Percentiles rank a stretch among this genome's conserved stretches.
These are phyloP conservation scores for Cantharis rustica DNA, from an alignment of 2,888 invertebrate genomes.

Conservation along the genomic window DNA sequence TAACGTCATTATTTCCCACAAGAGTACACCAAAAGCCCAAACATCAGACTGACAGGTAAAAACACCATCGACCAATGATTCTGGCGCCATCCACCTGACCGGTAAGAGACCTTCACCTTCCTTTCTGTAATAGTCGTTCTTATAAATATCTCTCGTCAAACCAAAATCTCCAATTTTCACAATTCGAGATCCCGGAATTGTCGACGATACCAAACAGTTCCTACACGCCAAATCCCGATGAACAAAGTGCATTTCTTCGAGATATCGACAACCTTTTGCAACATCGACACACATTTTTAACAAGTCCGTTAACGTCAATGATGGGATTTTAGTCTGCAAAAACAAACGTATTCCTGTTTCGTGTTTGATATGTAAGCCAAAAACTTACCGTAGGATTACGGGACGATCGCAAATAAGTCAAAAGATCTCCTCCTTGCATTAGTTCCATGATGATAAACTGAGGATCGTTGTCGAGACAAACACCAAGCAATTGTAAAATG, in stretches of 20 bases:
- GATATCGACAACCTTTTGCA: slow-evolving; percentile 90
- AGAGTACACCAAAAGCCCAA: slow-evolving; percentile 91
- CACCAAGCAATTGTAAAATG: slow-evolving; percentile 89
- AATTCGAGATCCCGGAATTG: slow-evolving; percentile 70
- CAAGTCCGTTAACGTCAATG: slow-evolving; percentile 80
- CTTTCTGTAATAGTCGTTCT: slow-evolving; percentile 96
- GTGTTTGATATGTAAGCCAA: not conserved
- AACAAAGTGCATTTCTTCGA: slow-evolving; percentile 97
- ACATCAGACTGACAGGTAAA: slow-evolving; percentile 97
- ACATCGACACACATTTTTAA: slow-evolving; percentile 95
- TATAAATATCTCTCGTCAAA: slow-evolving; percentile 93
- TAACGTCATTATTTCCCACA: slow-evolving; percentile 96
- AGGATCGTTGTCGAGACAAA: slow-evolving; percentile 92
- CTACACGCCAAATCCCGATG: slow-evolving; percentile 95
- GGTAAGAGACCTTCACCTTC: slow-evolving; percentile 90
- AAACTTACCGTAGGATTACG: slow-evolving; percentile 71
- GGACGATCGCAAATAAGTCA: slow-evolving; percentile 86
- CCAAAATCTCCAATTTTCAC: slow-evolving; percentile 99
- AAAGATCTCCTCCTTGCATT: slow-evolving; percentile 96
- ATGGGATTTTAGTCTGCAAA: slow-evolving; percentile 65
- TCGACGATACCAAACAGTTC: slow-evolving; percentile 88
- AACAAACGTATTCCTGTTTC: not conserved
- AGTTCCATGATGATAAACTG: slow-evolving; percentile 94
- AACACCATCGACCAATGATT: slow-evolving; percentile 92
- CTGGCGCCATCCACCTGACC: slow-evolving; percentile 98